These are phyloP conservation scores for Arctocebus calabarensis DNA, from an alignment of 2,797 vertebrate genomes.

Conservation along the genomic window DNA sequence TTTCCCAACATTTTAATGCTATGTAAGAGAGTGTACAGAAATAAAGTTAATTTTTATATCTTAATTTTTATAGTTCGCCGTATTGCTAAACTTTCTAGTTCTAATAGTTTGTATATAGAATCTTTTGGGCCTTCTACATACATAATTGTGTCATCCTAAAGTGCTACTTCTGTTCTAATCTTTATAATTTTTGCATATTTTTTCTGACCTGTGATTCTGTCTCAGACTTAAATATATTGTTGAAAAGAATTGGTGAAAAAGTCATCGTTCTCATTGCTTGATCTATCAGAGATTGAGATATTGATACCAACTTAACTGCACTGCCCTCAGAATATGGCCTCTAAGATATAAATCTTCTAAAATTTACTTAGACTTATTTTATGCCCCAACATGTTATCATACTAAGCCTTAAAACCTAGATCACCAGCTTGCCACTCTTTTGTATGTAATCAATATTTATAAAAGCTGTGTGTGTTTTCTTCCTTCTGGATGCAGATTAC, in stretches of 20 bases:
- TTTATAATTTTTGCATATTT: background rate
- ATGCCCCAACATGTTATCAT: background rate
- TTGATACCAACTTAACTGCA: background rate
- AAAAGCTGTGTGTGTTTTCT: background rate
- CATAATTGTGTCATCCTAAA: background rate
- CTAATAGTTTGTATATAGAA: background rate
- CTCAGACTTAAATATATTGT: background rate
- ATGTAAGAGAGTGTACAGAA: background rate
- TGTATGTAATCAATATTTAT: background rate
- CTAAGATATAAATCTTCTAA: background rate
- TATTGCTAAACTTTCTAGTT: background rate
- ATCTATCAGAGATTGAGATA: background rate
- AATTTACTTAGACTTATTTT: background rate
- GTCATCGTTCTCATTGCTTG: background rate
- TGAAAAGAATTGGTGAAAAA: background rate
- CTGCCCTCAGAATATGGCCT: background rate
- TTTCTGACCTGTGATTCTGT: background rate
- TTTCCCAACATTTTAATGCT: background rate
- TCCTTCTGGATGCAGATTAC: background rate
- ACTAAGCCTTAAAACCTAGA: background rate
- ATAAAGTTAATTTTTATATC: background rate
- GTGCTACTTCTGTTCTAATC: background rate
- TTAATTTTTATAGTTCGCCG: background rate
- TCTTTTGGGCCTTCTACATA: background rate
- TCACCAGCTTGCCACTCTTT: background rate